Evolutionary conservation across 2,113 vertebrate genomes (phyloP).

Genomic region (Fregetta grallaria): DNA sequence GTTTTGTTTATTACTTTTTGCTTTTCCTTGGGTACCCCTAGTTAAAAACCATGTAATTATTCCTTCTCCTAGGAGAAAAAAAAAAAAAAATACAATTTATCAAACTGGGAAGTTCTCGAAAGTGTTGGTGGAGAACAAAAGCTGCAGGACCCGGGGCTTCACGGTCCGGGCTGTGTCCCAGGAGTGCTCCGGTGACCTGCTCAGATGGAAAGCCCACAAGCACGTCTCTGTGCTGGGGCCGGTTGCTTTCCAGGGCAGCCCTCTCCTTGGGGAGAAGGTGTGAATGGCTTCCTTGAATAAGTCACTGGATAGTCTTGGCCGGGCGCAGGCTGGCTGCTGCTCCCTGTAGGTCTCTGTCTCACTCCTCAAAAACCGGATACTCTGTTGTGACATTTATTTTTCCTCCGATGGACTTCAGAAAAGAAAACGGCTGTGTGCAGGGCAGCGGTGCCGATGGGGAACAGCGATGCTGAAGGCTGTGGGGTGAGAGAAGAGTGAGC

Average conservation of each 20-base stretch:
- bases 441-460: background rate
- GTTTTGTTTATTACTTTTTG: background rate
- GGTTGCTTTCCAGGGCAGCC: background rate
- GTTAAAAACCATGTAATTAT: background rate
- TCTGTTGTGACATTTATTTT: constrained; percentile 50
- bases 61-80: background rate
- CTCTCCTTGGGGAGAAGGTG: constrained; percentile 67
- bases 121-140: constrained; percentile 6
- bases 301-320: constrained; percentile 63
- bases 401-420: background rate
- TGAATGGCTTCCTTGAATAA: constrained; percentile 60
- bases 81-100: background rate
- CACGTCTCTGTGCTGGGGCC: constrained; percentile 36
- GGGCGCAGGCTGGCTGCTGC: background rate
- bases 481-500: background rate
- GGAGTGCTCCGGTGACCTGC: constrained; percentile 3
- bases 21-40: background rate
- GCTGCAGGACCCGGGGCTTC: background rate
- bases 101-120: background rate
- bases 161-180: background rate
- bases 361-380: constrained; percentile 25
- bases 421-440: background rate
- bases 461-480: background rate
- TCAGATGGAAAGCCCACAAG: constrained; percentile 27
- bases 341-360: background rate